These are phyloP conservation scores for Chrysina gloriosa DNA, from an alignment of 2,888 invertebrate genomes.

Conservation along the genomic window DNA sequence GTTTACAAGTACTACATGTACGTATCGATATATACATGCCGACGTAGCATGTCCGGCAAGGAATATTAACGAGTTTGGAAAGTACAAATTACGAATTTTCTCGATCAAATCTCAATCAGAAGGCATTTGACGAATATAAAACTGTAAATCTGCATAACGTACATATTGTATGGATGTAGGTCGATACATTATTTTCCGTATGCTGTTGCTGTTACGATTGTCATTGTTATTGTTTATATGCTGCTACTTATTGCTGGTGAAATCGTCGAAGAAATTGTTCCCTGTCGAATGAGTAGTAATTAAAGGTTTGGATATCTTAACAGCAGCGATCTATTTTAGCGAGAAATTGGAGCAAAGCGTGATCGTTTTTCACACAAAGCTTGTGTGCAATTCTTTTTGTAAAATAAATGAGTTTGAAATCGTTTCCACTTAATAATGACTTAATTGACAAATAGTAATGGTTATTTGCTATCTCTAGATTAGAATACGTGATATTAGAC, in stretches of 20 bases:
- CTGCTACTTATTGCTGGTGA: background rate
- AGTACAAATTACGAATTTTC: constrained; percentile 4
- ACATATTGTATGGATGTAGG: constrained; percentile 19
- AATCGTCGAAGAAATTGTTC: background rate
- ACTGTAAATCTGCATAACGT: constrained; percentile 5
- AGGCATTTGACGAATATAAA: constrained; percentile 5
- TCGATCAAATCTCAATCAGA: background rate
- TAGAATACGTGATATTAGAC: too few relatives aligned
- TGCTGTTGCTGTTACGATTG: constrained; percentile 17
- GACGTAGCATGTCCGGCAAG: background rate
- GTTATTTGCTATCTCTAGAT: too few relatives aligned
- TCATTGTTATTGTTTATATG: background rate
- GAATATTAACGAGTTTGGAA: constrained; percentile 12
- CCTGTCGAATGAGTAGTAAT: background rate
- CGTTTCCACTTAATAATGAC: too few relatives aligned
- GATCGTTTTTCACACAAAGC: too few relatives aligned
- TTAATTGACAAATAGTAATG: too few relatives aligned
- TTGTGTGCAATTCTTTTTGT: too few relatives aligned
- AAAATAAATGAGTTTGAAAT: too few relatives aligned
- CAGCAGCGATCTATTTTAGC: background rate
- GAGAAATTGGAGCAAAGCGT: too few relatives aligned
- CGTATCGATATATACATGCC: constrained; percentile 6
- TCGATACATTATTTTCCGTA: background rate
- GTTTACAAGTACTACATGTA: too few relatives aligned
- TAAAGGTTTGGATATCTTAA: background rate